These are phyloP conservation scores for Pogoniulus pusillus DNA, from an alignment of 2,797 vertebrate genomes.

Conservation along the genomic window DNA sequence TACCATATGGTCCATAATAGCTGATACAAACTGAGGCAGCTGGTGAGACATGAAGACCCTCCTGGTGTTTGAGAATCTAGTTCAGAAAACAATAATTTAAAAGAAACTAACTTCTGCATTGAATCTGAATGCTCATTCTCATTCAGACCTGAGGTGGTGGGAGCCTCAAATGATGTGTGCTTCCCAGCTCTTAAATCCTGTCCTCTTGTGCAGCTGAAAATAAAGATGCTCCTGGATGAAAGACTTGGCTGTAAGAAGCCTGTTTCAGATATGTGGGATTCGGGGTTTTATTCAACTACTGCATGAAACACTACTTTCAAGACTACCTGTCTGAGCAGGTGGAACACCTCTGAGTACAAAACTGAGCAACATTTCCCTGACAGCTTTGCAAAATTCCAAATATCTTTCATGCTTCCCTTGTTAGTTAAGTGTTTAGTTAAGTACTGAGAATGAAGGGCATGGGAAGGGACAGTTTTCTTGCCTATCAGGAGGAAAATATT, in stretches of 20 bases:
- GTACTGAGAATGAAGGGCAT: neutral
- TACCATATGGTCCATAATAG: neutral
- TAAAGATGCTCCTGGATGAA: neutral
- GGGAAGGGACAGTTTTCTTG: neutral
- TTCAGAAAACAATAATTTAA: neutral
- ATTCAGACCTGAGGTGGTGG: neutral
- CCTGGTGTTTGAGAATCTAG: neutral
- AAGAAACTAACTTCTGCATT: neutral
- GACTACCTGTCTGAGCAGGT: neutral
- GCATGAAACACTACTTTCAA: neutral
- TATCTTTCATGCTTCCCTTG: neutral
- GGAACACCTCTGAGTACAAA: neutral
- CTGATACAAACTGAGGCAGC: neutral
- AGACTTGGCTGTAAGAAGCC: neutral
- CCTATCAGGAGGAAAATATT: neutral
- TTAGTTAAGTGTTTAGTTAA: neutral
- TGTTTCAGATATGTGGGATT: fast-evolving
- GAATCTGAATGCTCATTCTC: neutral
- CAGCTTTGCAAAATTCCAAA: neutral
- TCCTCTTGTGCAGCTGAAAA: neutral
- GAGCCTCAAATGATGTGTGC: neutral
- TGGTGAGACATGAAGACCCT: neutral
- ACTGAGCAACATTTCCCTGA: neutral
- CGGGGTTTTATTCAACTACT: neutral
- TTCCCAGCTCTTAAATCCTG: neutral